A percentile compares a stretch with the other conserved stretches of the same genome.
Conservation (phyloP, 2,888 invertebrate genomes). For the Brachylomia viminalis region DNA sequence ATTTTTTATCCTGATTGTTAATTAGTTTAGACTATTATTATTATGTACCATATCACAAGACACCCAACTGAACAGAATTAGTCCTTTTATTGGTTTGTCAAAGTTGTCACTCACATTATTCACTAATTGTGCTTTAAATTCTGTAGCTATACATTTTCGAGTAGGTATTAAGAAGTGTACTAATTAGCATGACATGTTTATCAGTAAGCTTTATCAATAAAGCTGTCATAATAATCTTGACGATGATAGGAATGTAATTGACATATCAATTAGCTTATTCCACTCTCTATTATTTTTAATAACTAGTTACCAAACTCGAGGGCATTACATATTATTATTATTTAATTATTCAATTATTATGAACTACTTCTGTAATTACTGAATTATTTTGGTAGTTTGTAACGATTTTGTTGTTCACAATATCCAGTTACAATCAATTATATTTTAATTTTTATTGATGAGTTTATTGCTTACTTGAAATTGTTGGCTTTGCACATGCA, state of each 20-base stretch:
- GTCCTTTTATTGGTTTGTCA: conserved; percentile 33
- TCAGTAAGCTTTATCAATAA: conserved; percentile 59
- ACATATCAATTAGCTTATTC: conserved; percentile 62
- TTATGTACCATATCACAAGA: background rate
- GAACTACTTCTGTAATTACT: conserved; percentile 1
- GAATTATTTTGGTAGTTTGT: conserved; percentile 13
- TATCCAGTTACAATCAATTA: conserved; percentile 21
- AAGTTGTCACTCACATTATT: conserved; percentile 19
- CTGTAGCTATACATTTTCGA: conserved; percentile 33
- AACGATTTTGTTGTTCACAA: conserved; percentile 29
- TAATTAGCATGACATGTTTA: conserved; percentile 62
- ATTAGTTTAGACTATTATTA: background rate
- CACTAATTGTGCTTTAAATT: conserved; percentile 38
- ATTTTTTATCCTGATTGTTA: background rate
- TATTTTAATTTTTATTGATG: conserved; percentile 18
- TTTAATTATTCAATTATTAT: conserved; percentile 6
- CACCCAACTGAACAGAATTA: conserved; percentile 14
- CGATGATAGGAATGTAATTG: conserved; percentile 61
- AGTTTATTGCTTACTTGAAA: conserved; percentile 1
- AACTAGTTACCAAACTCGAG: conserved; percentile 21
- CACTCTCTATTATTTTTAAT: conserved; percentile 50
- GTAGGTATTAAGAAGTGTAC: conserved; percentile 50
- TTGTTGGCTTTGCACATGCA: conserved; percentile 22
- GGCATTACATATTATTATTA: background rate
- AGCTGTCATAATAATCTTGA: conserved; percentile 62